phyloP scores from a whole-genome alignment of 2,113 vertebrate genomes.

The Phocoena sinus region DNA sequence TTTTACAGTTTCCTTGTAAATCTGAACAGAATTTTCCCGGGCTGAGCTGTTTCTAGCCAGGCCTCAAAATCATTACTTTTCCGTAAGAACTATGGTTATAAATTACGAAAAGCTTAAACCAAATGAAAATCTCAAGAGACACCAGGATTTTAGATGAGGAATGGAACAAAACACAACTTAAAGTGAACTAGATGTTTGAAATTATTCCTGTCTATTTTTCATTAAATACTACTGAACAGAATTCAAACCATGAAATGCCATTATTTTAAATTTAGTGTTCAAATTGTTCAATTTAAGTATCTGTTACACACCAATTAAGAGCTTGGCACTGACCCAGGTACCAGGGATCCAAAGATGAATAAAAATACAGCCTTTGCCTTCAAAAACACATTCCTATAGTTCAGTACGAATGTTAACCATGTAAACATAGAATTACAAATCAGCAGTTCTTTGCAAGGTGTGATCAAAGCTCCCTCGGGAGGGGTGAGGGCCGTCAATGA shows the following conservation, averaged over 20 bases:
- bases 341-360: not conserved
- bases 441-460: not conserved
- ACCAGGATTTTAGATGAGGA: not conserved
- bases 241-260: conserved; percentile 16
- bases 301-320: not conserved
- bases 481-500: not conserved
- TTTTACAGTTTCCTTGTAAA: not conserved
- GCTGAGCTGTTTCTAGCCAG: not conserved
- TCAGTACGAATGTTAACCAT: not conserved
- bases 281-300: conserved; percentile 8
- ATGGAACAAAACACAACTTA: not conserved
- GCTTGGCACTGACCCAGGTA: not conserved
- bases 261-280: not conserved
- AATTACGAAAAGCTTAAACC: conserved; percentile 12
- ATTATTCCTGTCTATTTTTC: not conserved
- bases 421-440: not conserved
- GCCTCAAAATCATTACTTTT: not conserved
- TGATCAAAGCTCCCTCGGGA: not conserved
- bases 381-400: not conserved
- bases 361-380: not conserved
- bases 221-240: conserved; percentile 19
- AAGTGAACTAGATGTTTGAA: not conserved
- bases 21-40: not conserved
- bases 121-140: conserved; percentile 4
- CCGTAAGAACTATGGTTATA: not conserved